Evolutionary conservation across 2,888 invertebrate species (phyloP), one percentile per base, ranked within the genome.

Genomic region (Geotrupes spiniger): DNA sequence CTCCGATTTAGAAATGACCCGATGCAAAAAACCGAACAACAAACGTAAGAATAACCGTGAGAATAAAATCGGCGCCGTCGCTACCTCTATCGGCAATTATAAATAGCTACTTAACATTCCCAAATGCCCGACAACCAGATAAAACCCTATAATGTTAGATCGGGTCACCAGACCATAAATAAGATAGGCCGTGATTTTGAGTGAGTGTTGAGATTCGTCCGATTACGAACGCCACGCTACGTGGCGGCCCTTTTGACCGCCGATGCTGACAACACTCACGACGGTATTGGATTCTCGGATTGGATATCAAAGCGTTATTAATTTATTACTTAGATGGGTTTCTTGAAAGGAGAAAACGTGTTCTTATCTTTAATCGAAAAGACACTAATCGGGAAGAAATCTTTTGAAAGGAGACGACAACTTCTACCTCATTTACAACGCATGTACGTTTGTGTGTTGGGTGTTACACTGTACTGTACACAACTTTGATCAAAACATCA

Each of bases 101-200:
- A 69, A 69, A 68, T 69, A 66, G 65, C 69, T 69, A 69, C 69
- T 69, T 69, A 69, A 68, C 66, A 69, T 70, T 69, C 68, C 63
- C 65, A 54, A 66, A 66, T 65, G 57, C 63, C 64, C 65, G 64
- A 61, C 63, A 61, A 60, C 55, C 53, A 64, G 68, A 68, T 69
- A 69, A 67, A 46, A 58, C 58, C 58, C 65, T 59, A 57, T 57
- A 54, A 58, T 57, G 68, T 66, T 68, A 69, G 69, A 71, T 69
- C 65, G 62, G 58, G 56, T 61, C 68, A 68, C 63, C 66, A 63
- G 65, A 65, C 70, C 71, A 68, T 71, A 71, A 71, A 71, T 69
- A 70, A 70, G 70, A 69, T 69, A 65, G 49, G 56, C 63, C 51
- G 61, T 65, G 69, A 69, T 69, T 70, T 69, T 69, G 68, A 70